These are phyloP conservation scores for Chondrosia reniformis DNA, from an alignment of 37 sponge, comb jelly and placozoan species.

Conservation along the genomic window DNA sequence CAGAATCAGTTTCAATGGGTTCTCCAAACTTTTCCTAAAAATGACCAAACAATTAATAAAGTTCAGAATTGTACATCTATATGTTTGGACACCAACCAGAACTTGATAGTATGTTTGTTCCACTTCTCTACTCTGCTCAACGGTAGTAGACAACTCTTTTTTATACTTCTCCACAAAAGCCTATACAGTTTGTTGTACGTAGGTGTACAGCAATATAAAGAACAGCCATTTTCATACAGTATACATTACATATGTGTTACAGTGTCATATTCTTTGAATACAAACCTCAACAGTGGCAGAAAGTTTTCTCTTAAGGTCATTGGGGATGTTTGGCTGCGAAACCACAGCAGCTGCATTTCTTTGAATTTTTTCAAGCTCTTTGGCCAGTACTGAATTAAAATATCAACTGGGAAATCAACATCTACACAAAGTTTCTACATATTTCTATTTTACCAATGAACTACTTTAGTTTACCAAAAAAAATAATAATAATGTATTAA, in stretches of 20 bases:
- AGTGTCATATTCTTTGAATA: background rate
- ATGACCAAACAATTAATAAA: background rate
- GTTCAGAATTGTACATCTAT: background rate
- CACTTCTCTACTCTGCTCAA: slow-evolving; percentile 46
- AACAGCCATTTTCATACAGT: slow-evolving; percentile 1
- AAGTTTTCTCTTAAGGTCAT: background rate
- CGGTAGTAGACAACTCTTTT: slow-evolving; percentile 23
- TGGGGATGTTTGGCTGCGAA: slow-evolving; percentile 26
- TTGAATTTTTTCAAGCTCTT: slow-evolving; percentile 64
- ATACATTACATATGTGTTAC: background rate
- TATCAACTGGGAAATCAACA: background rate
- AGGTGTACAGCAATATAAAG: background rate
- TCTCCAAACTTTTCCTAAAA: slow-evolving; percentile 68
- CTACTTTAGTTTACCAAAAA: no score
- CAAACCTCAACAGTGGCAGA: background rate
- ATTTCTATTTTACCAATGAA: no score
- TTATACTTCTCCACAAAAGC: slow-evolving; percentile 46
- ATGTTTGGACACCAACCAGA: slow-evolving; percentile 31
- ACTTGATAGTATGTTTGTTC: slow-evolving; percentile 34
- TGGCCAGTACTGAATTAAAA: slow-evolving; percentile 61
- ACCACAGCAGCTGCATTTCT: slow-evolving; percentile 49
- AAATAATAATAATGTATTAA: no score
- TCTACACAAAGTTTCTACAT: no score
- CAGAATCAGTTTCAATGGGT: slow-evolving; percentile 49
- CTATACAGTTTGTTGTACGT: no score